Conservation (phyloP, 2,113 vertebrate species). For the Hyaena hyaena region DNA sequence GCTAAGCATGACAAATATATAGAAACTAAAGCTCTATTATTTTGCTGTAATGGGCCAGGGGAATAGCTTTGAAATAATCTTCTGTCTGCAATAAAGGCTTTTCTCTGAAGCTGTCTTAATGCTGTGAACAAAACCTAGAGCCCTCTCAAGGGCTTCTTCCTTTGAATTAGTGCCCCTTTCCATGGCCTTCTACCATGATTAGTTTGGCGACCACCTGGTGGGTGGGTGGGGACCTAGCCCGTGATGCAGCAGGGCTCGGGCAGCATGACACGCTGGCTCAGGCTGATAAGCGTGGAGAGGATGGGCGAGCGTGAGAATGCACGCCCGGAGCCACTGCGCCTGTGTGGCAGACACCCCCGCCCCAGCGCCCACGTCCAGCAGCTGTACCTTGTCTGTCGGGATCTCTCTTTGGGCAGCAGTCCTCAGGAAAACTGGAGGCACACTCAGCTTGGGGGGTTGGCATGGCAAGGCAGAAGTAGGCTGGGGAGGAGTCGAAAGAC, state of each 20-base stretch:
- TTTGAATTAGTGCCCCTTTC: slow-evolving; percentile 22
- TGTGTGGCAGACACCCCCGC: rapidly evolving
- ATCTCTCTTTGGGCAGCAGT: background rate
- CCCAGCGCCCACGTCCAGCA: rapidly evolving
- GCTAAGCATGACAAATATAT: slow-evolving; percentile 72
- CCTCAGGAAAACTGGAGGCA: background rate
- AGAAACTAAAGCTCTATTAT: slow-evolving; percentile 79
- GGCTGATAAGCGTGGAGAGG: background rate
- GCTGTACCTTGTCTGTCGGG: rapidly evolving
- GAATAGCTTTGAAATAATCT: slow-evolving; percentile 72
- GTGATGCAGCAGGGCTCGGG: rapidly evolving
- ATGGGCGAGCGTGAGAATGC: rapidly evolving
- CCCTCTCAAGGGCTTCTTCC: slow-evolving; percentile 29
- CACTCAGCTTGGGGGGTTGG: background rate
- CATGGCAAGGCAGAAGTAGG: background rate
- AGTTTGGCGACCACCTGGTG: background rate
- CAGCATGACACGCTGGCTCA: rapidly evolving
- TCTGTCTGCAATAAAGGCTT: slow-evolving; percentile 70
- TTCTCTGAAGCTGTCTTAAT: slow-evolving; percentile 73
- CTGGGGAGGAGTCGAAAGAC: background rate
- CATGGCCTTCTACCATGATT: rapidly evolving
- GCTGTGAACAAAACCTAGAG: slow-evolving; percentile 49
- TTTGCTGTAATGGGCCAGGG: slow-evolving; percentile 72
- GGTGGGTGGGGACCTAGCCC: background rate
- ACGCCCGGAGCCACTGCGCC: rapidly evolving